Base-by-base conservation (phyloP, 1,140 invertebrate genomes). In the Zaprionus gabonicus region DNA sequence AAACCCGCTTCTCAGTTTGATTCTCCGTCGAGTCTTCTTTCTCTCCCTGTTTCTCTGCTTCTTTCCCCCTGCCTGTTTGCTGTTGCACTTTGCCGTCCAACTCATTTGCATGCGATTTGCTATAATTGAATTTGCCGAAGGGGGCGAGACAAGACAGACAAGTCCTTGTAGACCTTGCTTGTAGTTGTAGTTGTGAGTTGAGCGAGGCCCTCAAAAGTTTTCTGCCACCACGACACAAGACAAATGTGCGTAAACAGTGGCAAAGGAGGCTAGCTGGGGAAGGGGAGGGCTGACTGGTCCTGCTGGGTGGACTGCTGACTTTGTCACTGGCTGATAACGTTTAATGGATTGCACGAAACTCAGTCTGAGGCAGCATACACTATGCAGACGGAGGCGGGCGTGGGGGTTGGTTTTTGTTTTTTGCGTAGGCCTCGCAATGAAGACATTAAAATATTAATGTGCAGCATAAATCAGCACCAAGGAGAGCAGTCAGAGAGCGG, bases 371-470 rank as follows among this genome's bases (percentile, higher is more conserved):
- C 70, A 51, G 17, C 53, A 63, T 25, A 65, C 58, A 56, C 41
- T 17, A 17, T 46, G 41, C 31, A 10, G 9, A 34, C 31, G 23
- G 70, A 13, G 28, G n/a, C 56, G 17, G 56, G 56, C 31, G 10
- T 53, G 53, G 27, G 67, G 77, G 81, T 59, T 79, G 65, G 41
- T 77, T 75, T 82, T 78, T 80, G 67, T 67, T 71, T 81, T 67
- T 55, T 71, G 63, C 73, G 60, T 79, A 84, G 71, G 78, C 67
- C 67, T 44, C 58, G 78, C 88, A 81, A 91, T 91, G 86, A 91
- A 91, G 86, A 91, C 87, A 91, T 91, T 91, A 83, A 91, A 91
- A 91, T 87, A 91, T 91, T 91, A 91, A 91, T 91, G 87, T 81
- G 71, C 72, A 71, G 82, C 78, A 91, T 91, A 91, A 91, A 91